A percentile compares a stretch with the other conserved stretches of the same genome.
Evolutionary conservation across 2,797 vertebrate genomes (phyloP).

Genomic region (Lepilemur septentrionalis): DNA sequence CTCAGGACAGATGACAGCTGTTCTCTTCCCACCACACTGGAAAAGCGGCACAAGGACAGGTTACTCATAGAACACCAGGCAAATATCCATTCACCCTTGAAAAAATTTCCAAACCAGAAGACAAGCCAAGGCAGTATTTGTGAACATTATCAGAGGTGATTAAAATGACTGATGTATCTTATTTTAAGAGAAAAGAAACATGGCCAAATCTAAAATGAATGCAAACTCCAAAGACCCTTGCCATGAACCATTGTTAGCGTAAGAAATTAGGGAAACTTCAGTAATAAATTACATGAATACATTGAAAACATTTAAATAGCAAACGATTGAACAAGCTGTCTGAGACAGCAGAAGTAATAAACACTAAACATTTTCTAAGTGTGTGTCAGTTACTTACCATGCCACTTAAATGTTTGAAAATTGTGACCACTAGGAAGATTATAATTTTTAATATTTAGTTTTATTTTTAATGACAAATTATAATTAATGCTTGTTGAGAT

Average conservation of each 20-base stretch:
- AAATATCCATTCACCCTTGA: not conserved
- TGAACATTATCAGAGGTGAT: not conserved
- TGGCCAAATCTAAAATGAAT: slow-evolving; percentile 9
- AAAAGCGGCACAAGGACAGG: slow-evolving; percentile 11
- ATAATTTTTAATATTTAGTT: slow-evolving; percentile 25
- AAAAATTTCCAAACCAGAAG: not conserved
- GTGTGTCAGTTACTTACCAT: not conserved
- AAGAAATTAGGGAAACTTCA: not conserved
- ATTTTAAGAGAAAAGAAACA: not conserved
- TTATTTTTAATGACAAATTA: not conserved
- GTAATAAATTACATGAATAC: not conserved
- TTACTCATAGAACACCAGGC: not conserved
- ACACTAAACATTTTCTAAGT: not conserved
- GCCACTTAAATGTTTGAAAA: not conserved
- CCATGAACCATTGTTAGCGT: not conserved
- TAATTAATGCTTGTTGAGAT: not conserved
- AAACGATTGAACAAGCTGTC: not conserved
- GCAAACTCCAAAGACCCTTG: not conserved
- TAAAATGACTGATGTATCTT: not conserved
- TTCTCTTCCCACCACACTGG: not conserved
- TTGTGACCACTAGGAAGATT: not conserved
- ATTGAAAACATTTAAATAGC: not conserved
- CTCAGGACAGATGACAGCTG: slow-evolving; percentile 39
- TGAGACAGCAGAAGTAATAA: not conserved
- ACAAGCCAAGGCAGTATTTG: not conserved